Conservation (phyloP, 2,797 vertebrate genomes). For the Alectoris magna region DNA sequence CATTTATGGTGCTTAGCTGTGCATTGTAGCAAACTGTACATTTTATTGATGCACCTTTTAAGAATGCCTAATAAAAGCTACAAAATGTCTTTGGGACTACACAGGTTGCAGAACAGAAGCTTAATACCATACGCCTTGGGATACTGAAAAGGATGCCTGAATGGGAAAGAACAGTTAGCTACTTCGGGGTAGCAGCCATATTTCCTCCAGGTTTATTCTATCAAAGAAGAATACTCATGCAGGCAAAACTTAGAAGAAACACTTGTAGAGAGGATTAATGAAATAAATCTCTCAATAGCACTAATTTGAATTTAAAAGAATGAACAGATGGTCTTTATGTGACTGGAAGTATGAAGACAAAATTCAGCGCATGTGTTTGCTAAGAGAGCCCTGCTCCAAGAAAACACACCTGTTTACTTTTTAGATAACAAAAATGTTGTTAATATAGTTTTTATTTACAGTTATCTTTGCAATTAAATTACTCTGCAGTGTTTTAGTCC, state of each 20-base stretch:
- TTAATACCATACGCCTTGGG: not conserved
- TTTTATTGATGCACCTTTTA: constrained; percentile 26
- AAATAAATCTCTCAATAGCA: constrained; percentile 76
- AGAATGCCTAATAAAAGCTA: not conserved
- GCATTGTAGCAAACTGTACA: not conserved
- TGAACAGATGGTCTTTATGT: constrained; percentile 82
- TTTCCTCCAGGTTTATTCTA: constrained; percentile 32
- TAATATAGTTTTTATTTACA: constrained; percentile 60
- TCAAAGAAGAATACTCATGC: constrained; percentile 1
- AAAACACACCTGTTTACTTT: constrained; percentile 81
- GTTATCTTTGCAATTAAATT: constrained; percentile 51
- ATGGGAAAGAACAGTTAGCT: not conserved
- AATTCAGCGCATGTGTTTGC: constrained; percentile 69
- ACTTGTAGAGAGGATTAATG: constrained; percentile 64
- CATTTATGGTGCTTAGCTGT: not conserved
- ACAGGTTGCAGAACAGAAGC: not conserved
- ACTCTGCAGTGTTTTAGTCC: constrained; percentile 18
- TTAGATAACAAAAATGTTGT: constrained; percentile 61
- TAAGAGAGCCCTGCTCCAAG: constrained; percentile 54
- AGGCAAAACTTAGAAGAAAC: constrained; percentile 9
- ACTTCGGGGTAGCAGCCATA: not conserved
- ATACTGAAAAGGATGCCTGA: not conserved
- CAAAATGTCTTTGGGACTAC: not conserved
- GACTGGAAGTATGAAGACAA: constrained; percentile 72
- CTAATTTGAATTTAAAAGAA: constrained; percentile 79